phyloP scores from a whole-genome alignment of 2,888 invertebrate species.

The Cataglyphis livida region DNA sequence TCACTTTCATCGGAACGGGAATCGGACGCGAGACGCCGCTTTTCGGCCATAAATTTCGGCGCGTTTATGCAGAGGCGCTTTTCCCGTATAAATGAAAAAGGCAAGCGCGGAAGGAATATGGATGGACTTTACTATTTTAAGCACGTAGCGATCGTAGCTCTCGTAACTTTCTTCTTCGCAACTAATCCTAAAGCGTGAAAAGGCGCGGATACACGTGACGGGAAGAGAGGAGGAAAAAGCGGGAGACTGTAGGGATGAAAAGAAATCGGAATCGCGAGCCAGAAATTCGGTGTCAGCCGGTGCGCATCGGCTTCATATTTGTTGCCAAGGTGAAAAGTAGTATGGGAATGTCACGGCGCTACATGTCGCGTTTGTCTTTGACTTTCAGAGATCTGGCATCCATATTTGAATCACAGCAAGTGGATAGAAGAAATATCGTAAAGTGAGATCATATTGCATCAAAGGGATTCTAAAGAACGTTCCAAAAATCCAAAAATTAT shows the following conservation, averaged over 20 bases:
- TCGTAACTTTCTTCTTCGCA: slow-evolving; percentile 60
- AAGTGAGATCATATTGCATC: not conserved
- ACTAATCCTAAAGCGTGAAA: slow-evolving; percentile 65
- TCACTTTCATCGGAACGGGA: not conserved
- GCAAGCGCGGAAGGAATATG: slow-evolving; percentile 67
- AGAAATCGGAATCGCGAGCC: slow-evolving; percentile 4
- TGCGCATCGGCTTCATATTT: slow-evolving; percentile 58
- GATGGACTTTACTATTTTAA: slow-evolving; percentile 67
- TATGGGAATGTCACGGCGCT: slow-evolving; percentile 43
- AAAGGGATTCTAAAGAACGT: not conserved
- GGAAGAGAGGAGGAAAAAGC: not conserved
- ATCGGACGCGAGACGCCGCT: slow-evolving; percentile 51
- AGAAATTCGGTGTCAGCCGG: slow-evolving; percentile 47
- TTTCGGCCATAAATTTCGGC: slow-evolving; percentile 65
- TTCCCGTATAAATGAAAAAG: slow-evolving; percentile 69
- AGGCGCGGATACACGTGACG: slow-evolving; percentile 29
- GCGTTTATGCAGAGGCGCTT: slow-evolving; percentile 63
- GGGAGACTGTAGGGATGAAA: not conserved
- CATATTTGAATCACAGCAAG: not conserved
- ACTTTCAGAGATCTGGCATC: slow-evolving; percentile 6
- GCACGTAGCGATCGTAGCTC: slow-evolving; percentile 73
- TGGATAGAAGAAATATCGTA: slow-evolving; percentile 6
- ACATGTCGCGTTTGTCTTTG: slow-evolving; percentile 27
- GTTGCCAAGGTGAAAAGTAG: slow-evolving; percentile 48
- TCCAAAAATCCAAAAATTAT: not conserved